Conservation (phyloP, 2,113 vertebrate genomes). For the Lethenteron reissneri region DNA sequence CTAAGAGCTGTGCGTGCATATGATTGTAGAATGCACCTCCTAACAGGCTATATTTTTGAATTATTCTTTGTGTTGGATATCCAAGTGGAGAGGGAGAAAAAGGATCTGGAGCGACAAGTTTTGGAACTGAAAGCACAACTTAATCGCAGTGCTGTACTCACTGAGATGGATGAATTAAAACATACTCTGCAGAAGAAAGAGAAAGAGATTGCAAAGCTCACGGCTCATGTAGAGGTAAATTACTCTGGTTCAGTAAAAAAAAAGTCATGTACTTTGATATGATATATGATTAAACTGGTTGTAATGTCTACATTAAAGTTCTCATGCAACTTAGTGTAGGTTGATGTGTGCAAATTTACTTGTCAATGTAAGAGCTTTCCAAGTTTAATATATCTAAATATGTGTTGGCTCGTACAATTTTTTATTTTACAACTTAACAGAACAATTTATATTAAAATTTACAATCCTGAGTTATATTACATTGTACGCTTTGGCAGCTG, state of each 20-base stretch:
- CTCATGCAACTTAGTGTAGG: no score
- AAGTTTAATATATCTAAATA: no score
- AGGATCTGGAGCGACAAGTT: conserved; percentile 41
- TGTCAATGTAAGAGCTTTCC: no score
- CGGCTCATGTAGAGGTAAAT: conserved; percentile 42
- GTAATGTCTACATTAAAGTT: no score
- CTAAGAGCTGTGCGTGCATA: no score
- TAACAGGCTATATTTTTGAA: neutral
- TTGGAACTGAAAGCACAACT: conserved; percentile 39
- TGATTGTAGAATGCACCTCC: no score
- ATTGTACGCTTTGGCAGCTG: conserved; percentile 17
- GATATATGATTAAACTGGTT: no score
- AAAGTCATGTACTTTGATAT: neutral
- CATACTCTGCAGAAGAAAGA: conserved; percentile 41
- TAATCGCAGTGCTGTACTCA: conserved; percentile 22
- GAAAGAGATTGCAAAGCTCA: conserved; percentile 40
- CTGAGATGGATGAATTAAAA: conserved; percentile 49
- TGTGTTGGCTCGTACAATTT: no score
- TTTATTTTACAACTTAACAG: no score
- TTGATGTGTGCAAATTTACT: no score
- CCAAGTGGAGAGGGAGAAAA: conserved; percentile 24
- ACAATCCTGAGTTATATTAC: no score
- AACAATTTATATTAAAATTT: no score
- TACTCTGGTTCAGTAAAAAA: neutral
- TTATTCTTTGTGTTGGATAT: conserved; percentile 18